phyloP scores from a whole-genome alignment of 2,888 invertebrate species.

The Mythimna albipuncta region DNA sequence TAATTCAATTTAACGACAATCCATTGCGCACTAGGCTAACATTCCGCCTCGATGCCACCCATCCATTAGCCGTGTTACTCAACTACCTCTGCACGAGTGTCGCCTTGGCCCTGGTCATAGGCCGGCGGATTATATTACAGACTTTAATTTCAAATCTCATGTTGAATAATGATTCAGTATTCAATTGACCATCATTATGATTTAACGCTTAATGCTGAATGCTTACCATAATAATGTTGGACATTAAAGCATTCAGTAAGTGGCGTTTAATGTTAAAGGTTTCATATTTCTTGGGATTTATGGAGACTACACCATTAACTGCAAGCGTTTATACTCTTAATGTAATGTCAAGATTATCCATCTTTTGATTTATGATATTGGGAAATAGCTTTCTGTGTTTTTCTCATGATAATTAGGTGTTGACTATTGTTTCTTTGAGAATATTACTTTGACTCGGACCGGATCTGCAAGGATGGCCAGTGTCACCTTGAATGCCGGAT shows the following conservation, averaged over 20 bases:
- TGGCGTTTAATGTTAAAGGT: constrained; percentile 71
- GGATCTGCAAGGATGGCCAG: constrained; percentile 87
- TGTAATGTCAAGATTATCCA: constrained; percentile 44
- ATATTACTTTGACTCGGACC: constrained; percentile 72
- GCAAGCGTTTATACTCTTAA: constrained; percentile 46
- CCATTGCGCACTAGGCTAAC: constrained; percentile 79
- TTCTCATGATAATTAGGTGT: constrained; percentile 51
- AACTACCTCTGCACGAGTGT: constrained; percentile 72
- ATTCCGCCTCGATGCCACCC: constrained; percentile 76
- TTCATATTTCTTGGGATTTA: constrained; percentile 69
- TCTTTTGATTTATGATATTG: constrained; percentile 60
- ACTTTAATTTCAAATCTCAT: constrained; percentile 72
- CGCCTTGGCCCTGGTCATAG: constrained; percentile 66
- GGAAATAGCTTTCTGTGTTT: constrained; percentile 51
- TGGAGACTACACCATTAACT: constrained; percentile 53
- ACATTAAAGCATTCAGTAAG: constrained; percentile 69
- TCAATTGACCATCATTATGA: constrained; percentile 71
- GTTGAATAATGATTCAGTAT: constrained; percentile 70
- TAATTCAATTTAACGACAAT: constrained; percentile 89
- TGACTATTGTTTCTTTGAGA: constrained; percentile 62
- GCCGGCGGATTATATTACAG: constrained; percentile 66
- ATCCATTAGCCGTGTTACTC: constrained; percentile 72
- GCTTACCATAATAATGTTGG: constrained; percentile 58
- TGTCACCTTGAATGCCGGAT: constrained; percentile 90
- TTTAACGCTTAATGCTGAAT: constrained; percentile 72